phyloP scores from a whole-genome alignment of 2,888 invertebrate species.

The Troilus luridus region DNA sequence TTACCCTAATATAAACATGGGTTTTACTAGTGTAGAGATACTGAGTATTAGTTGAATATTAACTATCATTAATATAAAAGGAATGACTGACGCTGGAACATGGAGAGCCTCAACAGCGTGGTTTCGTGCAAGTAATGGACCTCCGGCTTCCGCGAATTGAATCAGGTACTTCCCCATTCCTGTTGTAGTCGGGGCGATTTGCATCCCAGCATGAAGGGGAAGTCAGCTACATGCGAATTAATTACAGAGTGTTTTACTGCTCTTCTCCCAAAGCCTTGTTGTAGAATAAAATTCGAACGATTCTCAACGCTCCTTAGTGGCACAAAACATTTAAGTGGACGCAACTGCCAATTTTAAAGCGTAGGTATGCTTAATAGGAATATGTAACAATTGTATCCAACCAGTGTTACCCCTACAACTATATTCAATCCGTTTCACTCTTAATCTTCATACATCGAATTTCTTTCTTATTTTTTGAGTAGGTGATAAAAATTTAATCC shows the following conservation, averaged over 20 bases:
- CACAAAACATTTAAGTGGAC: background rate
- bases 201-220: background rate
- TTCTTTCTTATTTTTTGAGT: too few species aligned
- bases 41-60: background rate
- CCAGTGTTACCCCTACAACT: too few species aligned
- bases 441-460: too few species aligned
- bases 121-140: slow-evolving; percentile 34
- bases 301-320: background rate
- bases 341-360: background rate
- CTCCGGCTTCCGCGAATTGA: background rate
- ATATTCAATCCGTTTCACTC: too few species aligned
- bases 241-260: slow-evolving; percentile 17
- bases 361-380: too few species aligned
- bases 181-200: slow-evolving; percentile 3
- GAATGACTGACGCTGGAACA: background rate
- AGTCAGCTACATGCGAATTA: slow-evolving; percentile 28
- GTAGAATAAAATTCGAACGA: background rate
- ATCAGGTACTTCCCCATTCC: slow-evolving; percentile 21
- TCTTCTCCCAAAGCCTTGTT: background rate
- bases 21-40: too few species aligned
- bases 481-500: too few species aligned
- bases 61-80: background rate
- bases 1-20: too few species aligned
- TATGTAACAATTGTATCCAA: too few species aligned
- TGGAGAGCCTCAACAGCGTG: background rate